A percentile compares a stretch with the other conserved stretches of the same genome.
Conservation (phyloP, 2,888 invertebrate genomes). For the Chirona hameri region DNA sequence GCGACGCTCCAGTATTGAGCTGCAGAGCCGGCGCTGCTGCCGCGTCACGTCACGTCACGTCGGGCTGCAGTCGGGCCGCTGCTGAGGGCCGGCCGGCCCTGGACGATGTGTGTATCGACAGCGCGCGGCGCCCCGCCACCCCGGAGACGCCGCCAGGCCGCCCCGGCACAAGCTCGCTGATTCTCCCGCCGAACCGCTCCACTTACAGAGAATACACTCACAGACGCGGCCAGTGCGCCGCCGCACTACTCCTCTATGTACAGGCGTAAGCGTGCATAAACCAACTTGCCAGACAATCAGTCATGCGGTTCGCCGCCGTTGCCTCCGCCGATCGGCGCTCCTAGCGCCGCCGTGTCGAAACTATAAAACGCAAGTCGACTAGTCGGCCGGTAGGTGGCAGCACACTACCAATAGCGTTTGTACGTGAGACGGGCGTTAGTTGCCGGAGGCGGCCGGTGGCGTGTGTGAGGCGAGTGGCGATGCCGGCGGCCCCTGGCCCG, state of each 20-base stretch:
- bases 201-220: neutral
- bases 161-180: conserved; percentile 5
- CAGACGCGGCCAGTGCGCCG: neutral
- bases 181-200: neutral
- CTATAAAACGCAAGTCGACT: conserved; percentile 25
- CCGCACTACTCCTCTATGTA: neutral
- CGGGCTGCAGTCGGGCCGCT: too few relatives aligned
- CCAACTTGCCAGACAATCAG: neutral
- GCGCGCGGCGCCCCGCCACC: too few relatives aligned
- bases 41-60: too few relatives aligned
- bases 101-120: too few relatives aligned
- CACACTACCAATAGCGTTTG: conserved; percentile 11
- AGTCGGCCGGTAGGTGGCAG: conserved; percentile 4
- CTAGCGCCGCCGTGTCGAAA: neutral
- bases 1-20: neutral
- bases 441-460: neutral
- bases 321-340: neutral
- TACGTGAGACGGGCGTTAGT: conserved; percentile 13
- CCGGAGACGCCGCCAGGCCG: too few relatives aligned
- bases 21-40: neutral
- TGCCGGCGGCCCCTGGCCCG: neutral
- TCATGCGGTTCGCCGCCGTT: neutral
- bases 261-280: conserved; percentile 24
- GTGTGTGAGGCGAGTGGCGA: neutral
- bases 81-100: too few relatives aligned